Evolutionary conservation across 2,888 invertebrate genomes (phyloP), one percentile per base, ranked within the genome.

Genomic region (Hirtodrosophila alboralis): DNA sequence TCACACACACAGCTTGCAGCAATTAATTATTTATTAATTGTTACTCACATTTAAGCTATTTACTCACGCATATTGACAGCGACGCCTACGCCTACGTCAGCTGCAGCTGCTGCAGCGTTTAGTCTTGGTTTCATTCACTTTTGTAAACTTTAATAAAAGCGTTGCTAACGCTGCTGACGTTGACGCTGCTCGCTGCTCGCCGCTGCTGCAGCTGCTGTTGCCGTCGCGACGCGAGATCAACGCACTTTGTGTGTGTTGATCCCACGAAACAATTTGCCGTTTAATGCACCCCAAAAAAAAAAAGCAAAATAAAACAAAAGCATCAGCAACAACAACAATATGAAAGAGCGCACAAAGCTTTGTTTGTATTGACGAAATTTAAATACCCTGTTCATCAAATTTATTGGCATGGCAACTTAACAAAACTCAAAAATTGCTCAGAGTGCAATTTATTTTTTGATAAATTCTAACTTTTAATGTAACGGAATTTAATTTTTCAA

Each of bases 241-340:
- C 81, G 81, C 81, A 81, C 81, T 81, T 83, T 83, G 52, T 61
- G 52, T 61, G 18, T 69, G 71, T 83, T 81, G 81, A 81, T 81
- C 81, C 81, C 84, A 81, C 84, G 78, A 81, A 81, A 83, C 81
- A 81, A 80, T 81, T 81, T 83, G 80, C 81, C 81, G 81, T 81
- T 81, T 84, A 83, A 84, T 84, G 84, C 81, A 84, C 84, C 81
- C 80, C 51, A 65, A 83, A 83, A 71, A 56, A 31, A 33, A 30
- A 44, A 59, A 54, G n/a, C 16, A 58, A 47, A 37, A 61, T 53
- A 54, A 49, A 41, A 48, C 28, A 56, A 45, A 45, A 33, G 21
- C 10, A 21, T 47, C 18, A 18, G 51, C 44, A 53, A 28, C 13
- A 57, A 30, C 13, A 36, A 44, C 47, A 56, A 51, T 45, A 47